Evolutionary conservation across 1,140 invertebrate genomes (phyloP).

Genomic region (Heterodera carotae): DNA sequence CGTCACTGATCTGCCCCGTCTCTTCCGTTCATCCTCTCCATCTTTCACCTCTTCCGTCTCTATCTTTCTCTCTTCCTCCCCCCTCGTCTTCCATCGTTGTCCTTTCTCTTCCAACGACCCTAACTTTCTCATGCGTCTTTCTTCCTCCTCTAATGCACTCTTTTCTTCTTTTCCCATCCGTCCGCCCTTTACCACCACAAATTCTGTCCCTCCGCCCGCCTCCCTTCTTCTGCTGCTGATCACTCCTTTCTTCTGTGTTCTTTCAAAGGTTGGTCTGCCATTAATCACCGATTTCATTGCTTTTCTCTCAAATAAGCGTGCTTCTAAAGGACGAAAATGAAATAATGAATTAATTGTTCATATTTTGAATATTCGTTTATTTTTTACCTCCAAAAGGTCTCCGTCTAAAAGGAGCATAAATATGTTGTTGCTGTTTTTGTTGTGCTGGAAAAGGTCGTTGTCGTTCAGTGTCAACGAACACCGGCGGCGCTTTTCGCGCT

Average conservation of each 20-base stretch:
- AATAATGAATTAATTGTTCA: background rate
- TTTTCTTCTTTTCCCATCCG: background rate
- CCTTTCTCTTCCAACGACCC: background rate
- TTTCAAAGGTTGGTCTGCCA: slow-evolving; percentile 7
- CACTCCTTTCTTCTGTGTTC: no score
- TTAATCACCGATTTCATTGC: background rate
- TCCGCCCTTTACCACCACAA: background rate
- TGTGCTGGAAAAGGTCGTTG: background rate
- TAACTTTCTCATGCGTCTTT: no score
- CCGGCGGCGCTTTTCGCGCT: background rate
- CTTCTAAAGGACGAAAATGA: background rate
- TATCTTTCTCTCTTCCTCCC: background rate
- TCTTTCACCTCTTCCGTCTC: background rate
- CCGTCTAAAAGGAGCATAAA: background rate
- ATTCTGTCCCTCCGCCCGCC: background rate
- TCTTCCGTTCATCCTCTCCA: background rate
- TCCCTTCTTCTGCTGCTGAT: slow-evolving; percentile 4
- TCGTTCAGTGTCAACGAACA: background rate
- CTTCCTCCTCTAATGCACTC: no score
- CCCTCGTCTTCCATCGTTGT: background rate
- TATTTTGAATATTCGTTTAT: background rate
- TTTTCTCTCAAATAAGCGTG: slow-evolving; percentile 5
- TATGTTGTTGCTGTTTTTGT: no score
- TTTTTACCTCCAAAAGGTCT: background rate
- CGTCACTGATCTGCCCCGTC: background rate